phyloP scores from a whole-genome alignment of 1,140 invertebrate species.

The Hypsibius dujardini region DNA sequence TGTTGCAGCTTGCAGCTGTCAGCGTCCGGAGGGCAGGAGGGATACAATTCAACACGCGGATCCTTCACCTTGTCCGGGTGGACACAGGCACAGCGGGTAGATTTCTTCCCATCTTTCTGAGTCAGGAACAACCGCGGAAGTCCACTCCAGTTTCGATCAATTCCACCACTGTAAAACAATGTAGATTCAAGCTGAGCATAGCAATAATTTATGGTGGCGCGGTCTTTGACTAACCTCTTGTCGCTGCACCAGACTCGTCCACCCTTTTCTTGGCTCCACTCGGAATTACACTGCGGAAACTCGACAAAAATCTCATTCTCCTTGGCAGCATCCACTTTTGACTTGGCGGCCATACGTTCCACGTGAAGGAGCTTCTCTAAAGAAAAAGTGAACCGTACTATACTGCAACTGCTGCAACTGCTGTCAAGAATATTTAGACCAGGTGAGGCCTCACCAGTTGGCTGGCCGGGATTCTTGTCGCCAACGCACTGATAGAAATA shows the following conservation, averaged over 20 bases:
- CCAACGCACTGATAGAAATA: neutral
- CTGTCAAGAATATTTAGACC: no score
- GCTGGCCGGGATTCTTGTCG: neutral
- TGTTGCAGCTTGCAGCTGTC: neutral
- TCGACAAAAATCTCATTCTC: neutral
- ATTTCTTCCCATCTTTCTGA: neutral
- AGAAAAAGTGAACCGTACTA: no score
- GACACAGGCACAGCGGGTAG: conserved; percentile 14
- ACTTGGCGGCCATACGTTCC: neutral
- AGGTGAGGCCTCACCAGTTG: no score
- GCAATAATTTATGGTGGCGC: neutral
- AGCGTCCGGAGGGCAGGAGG: neutral
- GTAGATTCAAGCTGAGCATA: neutral
- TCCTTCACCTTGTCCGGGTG: conserved; percentile 10
- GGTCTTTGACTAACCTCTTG: neutral
- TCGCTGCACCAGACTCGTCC: conserved; percentile 8
- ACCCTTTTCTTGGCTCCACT: conserved; percentile 14
- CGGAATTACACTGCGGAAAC: conserved; percentile 15
- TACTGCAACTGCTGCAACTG: no score
- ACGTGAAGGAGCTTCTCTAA: neutral
- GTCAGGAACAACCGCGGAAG: conserved; percentile 2
- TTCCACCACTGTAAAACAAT: conserved; percentile 4
- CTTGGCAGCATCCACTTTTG: neutral
- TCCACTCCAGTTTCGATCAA: neutral
- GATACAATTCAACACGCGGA: neutral